Conservation (phyloP, 1,140 invertebrate genomes). For the Venturia canescens region DNA sequence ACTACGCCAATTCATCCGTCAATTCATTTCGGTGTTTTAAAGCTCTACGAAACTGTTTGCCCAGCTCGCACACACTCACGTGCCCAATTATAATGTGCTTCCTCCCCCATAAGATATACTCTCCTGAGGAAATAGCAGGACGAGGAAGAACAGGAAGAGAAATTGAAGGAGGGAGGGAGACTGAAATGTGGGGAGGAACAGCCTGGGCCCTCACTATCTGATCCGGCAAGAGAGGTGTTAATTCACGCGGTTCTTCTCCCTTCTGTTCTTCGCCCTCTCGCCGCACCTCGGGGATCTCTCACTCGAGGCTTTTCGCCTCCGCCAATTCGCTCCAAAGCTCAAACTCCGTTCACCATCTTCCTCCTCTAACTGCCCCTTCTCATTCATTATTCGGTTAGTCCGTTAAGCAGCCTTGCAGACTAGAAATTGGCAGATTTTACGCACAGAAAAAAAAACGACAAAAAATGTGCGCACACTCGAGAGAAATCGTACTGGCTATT, state of each 20-base stretch:
- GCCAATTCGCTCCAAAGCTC: constrained; percentile 37
- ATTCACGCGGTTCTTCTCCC: constrained; percentile 69
- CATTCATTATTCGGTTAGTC: background rate
- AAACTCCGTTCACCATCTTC: constrained; percentile 2
- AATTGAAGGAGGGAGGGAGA: constrained; percentile 17
- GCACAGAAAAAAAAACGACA: too few species aligned
- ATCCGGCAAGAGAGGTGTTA: constrained; percentile 74
- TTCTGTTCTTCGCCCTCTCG: constrained; percentile 53
- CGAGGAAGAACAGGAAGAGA: constrained; percentile 31
- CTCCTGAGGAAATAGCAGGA: constrained; percentile 14
- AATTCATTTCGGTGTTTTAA: too few species aligned
- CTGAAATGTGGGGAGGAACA: constrained; percentile 18
- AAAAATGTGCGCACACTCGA: too few species aligned
- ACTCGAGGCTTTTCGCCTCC: constrained; percentile 48
- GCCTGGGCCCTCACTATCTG: constrained; percentile 65
- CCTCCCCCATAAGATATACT: background rate
- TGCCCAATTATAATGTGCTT: constrained; percentile 6
- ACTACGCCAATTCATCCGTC: too few species aligned
- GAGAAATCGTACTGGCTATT: too few species aligned
- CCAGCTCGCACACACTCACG: background rate
- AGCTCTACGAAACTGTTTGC: background rate
- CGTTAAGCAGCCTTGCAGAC: background rate
- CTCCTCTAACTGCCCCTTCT: constrained; percentile 18
- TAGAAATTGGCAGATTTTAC: background rate
- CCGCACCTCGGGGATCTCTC: constrained; percentile 51